Evolutionary conservation across 2,888 invertebrate species (phyloP).

Genomic region (Cryptocephalus primarius): DNA sequence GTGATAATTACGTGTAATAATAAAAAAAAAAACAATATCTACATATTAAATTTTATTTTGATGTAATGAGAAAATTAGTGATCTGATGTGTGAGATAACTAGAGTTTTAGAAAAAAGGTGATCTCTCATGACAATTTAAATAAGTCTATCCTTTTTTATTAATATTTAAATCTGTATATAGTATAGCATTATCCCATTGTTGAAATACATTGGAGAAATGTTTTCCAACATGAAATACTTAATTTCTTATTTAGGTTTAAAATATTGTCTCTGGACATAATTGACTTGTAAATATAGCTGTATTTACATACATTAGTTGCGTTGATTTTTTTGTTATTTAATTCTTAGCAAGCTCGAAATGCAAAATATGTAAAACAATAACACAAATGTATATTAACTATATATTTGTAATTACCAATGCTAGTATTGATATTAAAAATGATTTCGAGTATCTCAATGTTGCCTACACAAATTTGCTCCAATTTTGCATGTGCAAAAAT

Average conservation of each 20-base stretch:
- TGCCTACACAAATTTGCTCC: constrained; percentile 32
- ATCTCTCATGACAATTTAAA: constrained; percentile 33
- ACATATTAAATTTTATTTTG: constrained; percentile 10
- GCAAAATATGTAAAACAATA: constrained; percentile 17
- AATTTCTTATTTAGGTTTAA: constrained; percentile 15
- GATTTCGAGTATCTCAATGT: constrained; percentile 29
- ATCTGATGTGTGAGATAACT: constrained; percentile 25
- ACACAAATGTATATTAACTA: constrained; percentile 31
- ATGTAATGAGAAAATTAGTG: constrained; percentile 17
- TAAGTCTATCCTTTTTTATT: constrained; percentile 11
- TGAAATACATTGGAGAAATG: constrained; percentile 5
- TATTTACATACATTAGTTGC: constrained; percentile 2
- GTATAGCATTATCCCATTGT: constrained; percentile 3
- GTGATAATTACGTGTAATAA: constrained; percentile 32
- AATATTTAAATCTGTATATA: constrained; percentile 15
- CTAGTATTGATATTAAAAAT: constrained; percentile 24
- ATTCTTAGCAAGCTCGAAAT: constrained; percentile 25
- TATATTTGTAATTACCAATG: constrained; percentile 33
- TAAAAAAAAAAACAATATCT: constrained; percentile 11
- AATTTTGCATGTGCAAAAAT: constrained; percentile 26
- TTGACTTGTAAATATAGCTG: background rate
- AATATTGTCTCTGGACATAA: constrained; percentile 11
- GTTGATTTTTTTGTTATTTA: constrained; percentile 30
- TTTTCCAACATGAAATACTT: constrained; percentile 14
- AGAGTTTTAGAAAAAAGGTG: constrained; percentile 24